Percentiles rank a stretch among this genome's conserved stretches.
These are phyloP conservation scores for Drosophila triauraria DNA, from an alignment of 1,140 invertebrate species.

Conservation along the genomic window DNA sequence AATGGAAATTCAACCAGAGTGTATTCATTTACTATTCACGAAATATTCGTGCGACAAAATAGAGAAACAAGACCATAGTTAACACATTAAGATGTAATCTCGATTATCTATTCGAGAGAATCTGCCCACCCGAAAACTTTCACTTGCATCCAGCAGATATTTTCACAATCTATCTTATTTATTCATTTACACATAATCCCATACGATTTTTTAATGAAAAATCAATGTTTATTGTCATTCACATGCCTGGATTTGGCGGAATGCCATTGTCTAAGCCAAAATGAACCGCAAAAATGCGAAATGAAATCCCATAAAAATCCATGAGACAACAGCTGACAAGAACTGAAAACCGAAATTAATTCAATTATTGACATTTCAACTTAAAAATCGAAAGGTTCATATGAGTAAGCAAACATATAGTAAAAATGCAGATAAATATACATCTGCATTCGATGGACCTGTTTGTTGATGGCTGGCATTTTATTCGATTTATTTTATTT, in stretches of 20 bases:
- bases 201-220: neutral
- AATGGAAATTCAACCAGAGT: constrained; percentile 37
- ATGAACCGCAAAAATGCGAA: constrained; percentile 2
- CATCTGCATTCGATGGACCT: constrained; percentile 9
- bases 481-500: neutral
- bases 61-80: constrained; percentile 4
- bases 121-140: constrained; percentile 8
- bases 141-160: neutral
- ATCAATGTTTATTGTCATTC: constrained; percentile 14
- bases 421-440: neutral
- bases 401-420: constrained; percentile 1
- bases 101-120: neutral
- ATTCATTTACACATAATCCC: constrained; percentile 9
- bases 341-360: constrained; percentile 34
- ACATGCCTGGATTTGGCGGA: neutral
- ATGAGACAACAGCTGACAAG: constrained; percentile 12
- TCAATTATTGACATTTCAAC: constrained; percentile 65
- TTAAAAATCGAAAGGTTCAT: constrained; percentile 44
- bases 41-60: constrained; percentile 8
- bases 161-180: neutral
- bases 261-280: too few relatives aligned
- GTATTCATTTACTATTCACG: constrained; percentile 26
- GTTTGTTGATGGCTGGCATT: constrained; percentile 1
- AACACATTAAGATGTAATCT: constrained; percentile 29
- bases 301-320: constrained; percentile 1